Base-by-base conservation (phyloP, 2,888 invertebrate genomes). In the Eupithecia inturbata region DNA sequence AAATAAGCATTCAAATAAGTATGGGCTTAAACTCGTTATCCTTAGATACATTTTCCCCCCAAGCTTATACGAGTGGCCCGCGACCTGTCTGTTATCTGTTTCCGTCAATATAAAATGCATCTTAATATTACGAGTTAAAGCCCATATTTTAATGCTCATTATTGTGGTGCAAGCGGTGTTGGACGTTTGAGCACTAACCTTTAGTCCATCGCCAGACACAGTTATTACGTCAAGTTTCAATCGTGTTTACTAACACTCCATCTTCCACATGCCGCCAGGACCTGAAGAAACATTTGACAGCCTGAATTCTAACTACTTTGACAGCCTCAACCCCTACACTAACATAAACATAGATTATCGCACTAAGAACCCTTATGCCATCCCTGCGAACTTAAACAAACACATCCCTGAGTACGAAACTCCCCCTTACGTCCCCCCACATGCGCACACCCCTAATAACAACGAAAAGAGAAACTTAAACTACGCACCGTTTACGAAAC, bases 311-410 rank as follows among this genome's bases (percentile, higher is more conserved):
- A 92, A 92, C 81, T 93, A 89, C 73, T 93, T 90, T 82, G 95
- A 95, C 79, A 95, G 95, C 78, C 86, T 95, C 16, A 94, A 95
- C 78, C 88, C 88, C 0, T 90, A 88, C 76, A 89, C 89, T 73
- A 88, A 87, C 74, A 80, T 81, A 67, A 87, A 88, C 68, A 77
- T 88, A 53, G 94, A 94, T 77, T 93, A 89, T 72, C 84, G 92
- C 0, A 90, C 90, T 78, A 95, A 94, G 84, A 95, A 94, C 85
- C 95, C 95, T 80, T 95, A 95, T 81, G 95, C 93, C 79, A 95
- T 95, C 78, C 95, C 95, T 57, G 95, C 95, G 7, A 95, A 95
- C 77, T 79, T 94, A 22, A 94, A 94, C 77, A 91, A 92, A 76
- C 92, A 88, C 73, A 84, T 93, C 73, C 93, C 94, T 0, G 92